Percentiles rank a stretch among this genome's conserved stretches.
These are phyloP conservation scores for Conchocele bisecta DNA, from an alignment of 2,888 invertebrate genomes.

Conservation along the genomic window DNA sequence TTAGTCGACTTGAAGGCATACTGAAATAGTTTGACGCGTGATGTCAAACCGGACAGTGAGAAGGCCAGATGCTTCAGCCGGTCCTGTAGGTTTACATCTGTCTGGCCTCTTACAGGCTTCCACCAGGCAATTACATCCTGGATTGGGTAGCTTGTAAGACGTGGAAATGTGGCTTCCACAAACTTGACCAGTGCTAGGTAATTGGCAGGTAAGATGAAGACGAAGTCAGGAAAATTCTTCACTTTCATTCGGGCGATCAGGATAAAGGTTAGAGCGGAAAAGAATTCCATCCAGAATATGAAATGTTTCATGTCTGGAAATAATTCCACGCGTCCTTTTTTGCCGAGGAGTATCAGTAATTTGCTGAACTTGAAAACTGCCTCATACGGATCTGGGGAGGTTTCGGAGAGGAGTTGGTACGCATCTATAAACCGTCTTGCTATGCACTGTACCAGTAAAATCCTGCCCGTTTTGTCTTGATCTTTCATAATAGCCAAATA, in stretches of 20 bases:
- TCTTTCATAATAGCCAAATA: conserved; percentile 24
- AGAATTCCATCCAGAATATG: conserved; percentile 69
- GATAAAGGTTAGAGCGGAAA: conserved; percentile 55
- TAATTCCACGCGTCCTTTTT: conserved; percentile 7
- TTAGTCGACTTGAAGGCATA: conserved; percentile 19
- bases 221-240: conserved; percentile 26
- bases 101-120: not conserved
- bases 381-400: conserved; percentile 54
- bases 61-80: conserved; percentile 43
- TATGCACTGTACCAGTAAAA: conserved; percentile 41
- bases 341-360: conserved; percentile 54
- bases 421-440: conserved; percentile 58
- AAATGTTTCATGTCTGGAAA: conserved; percentile 62
- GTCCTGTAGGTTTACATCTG: conserved; percentile 23
- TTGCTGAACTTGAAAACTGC: conserved; percentile 66
- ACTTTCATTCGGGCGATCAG: conserved; percentile 54
- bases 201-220: conserved; percentile 56
- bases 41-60: conserved; percentile 41
- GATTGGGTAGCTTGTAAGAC: conserved; percentile 18
- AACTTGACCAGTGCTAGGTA: conserved; percentile 55
- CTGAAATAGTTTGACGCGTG: conserved; percentile 36
- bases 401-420: conserved; percentile 25
- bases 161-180: conserved; percentile 57
- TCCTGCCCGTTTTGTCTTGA: not conserved
- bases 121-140: conserved; percentile 41